phyloP scores from a whole-genome alignment of 1,140 invertebrate species.

The Tetramorium alpestre region DNA sequence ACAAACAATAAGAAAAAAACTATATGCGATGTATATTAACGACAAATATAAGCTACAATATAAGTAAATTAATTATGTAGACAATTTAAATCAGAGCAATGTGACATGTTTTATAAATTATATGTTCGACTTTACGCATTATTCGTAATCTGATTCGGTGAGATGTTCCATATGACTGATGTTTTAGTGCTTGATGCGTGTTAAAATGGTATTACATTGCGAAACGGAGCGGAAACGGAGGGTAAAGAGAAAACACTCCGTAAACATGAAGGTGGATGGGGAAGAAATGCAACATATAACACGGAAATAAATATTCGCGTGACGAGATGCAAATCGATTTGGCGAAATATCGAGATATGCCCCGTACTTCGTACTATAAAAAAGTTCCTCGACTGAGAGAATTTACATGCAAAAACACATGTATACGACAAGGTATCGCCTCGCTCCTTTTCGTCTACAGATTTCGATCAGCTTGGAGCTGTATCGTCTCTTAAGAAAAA shows the following conservation, averaged over 20 bases:
- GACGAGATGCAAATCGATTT: constrained; percentile 28
- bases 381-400: neutral
- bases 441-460: neutral
- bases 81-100: neutral
- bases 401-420: constrained; percentile 4
- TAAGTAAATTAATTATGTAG: constrained; percentile 18
- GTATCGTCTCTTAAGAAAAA: neutral
- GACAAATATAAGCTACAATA: neutral
- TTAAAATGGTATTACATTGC: constrained; percentile 47
- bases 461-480: neutral
- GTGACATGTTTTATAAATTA: constrained; percentile 8
- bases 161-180: constrained; percentile 11
- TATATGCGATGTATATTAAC: neutral
- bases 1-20: neutral
- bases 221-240: constrained; percentile 19
- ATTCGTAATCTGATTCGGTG: constrained; percentile 1
- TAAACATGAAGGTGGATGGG: neutral
- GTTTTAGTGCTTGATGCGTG: constrained; percentile 24
- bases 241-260: constrained; percentile 19
- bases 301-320: constrained; percentile 47
- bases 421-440: neutral
- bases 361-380: neutral
- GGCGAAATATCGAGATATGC: constrained; percentile 39
- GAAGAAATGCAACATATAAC: neutral
- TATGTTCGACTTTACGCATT: constrained; percentile 29